phyloP scores from a whole-genome alignment of 2,888 invertebrate genomes.

The Anthoptus insignis region DNA sequence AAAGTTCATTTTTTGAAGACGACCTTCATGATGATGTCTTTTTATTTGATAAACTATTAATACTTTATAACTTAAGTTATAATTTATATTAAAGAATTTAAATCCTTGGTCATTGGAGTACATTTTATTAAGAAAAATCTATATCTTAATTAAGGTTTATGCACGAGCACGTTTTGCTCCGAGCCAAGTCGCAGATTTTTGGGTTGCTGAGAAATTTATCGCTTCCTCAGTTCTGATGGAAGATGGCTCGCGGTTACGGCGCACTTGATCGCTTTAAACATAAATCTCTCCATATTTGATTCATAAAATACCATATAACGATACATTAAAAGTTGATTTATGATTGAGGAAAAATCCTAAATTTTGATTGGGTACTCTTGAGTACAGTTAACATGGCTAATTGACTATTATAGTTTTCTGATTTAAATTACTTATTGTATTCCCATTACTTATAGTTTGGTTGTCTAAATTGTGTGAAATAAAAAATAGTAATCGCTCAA shows the following conservation, averaged over 20 bases:
- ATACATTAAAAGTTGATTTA: slow-evolving; percentile 31
- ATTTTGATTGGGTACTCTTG: slow-evolving; percentile 6
- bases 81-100: too few relatives aligned
- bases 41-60: too few relatives aligned
- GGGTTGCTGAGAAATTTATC: slow-evolving; percentile 59
- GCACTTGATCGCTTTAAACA: slow-evolving; percentile 45
- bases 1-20: too few relatives aligned
- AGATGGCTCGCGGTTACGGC: slow-evolving; percentile 53
- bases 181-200: slow-evolving; percentile 59
- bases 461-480: background rate
- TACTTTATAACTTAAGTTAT: too few relatives aligned
- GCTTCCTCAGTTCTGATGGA: slow-evolving; percentile 57
- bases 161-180: slow-evolving; percentile 58
- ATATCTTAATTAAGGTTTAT: slow-evolving; percentile 13
- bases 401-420: slow-evolving; percentile 1
- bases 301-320: slow-evolving; percentile 38
- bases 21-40: too few relatives aligned
- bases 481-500: too few relatives aligned
- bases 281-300: slow-evolving; percentile 45
- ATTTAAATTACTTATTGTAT: background rate
- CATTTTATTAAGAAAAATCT: too few relatives aligned
- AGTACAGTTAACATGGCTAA: background rate
- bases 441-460: too few relatives aligned
- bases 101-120: too few relatives aligned
- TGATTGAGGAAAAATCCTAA: slow-evolving; percentile 23